A percentile compares a stretch with the other conserved stretches of the same genome.
phyloP scores from a whole-genome alignment of 2,797 vertebrate species.

The Anguilla pacifica region DNA sequence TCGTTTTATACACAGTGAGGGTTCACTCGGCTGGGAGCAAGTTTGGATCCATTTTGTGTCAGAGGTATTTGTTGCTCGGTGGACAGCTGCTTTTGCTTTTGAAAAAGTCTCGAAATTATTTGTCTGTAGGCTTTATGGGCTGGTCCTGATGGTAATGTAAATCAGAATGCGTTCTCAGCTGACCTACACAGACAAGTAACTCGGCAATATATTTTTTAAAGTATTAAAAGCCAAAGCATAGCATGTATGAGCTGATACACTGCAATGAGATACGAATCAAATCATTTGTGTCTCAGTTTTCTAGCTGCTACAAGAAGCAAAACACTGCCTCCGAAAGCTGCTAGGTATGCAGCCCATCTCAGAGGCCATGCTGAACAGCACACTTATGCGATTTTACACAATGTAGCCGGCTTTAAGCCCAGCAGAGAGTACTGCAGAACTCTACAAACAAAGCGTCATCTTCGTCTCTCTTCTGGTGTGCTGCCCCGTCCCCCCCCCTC shows the following conservation, averaged over 20 bases:
- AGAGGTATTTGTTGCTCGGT: not conserved
- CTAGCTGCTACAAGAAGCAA: not conserved
- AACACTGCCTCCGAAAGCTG: not conserved
- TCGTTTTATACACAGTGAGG: not conserved
- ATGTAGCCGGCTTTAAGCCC: conserved; percentile 18
- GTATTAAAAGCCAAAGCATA: not conserved
- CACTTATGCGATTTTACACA: conserved; percentile 45
- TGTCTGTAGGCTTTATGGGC: not conserved
- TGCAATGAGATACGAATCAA: too few species aligned
- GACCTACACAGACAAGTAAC: not conserved
- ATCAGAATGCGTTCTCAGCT: not conserved
- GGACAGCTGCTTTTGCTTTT: not conserved
- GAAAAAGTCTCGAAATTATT: not conserved
- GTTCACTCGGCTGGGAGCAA: not conserved
- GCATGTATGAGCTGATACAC: not conserved
- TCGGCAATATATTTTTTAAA: not conserved
- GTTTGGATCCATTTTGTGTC: not conserved
- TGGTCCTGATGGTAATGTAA: not conserved
- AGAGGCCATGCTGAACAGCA: not conserved
- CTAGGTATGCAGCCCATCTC: not conserved
- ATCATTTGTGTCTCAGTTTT: not conserved
- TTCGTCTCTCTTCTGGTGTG: not conserved
- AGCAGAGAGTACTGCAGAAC: conserved; percentile 24
- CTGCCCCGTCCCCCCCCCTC: not conserved
- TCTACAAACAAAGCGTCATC: not conserved